These are phyloP conservation scores for Bombus confusus DNA, from an alignment of 1,140 invertebrate species.

Conservation along the genomic window DNA sequence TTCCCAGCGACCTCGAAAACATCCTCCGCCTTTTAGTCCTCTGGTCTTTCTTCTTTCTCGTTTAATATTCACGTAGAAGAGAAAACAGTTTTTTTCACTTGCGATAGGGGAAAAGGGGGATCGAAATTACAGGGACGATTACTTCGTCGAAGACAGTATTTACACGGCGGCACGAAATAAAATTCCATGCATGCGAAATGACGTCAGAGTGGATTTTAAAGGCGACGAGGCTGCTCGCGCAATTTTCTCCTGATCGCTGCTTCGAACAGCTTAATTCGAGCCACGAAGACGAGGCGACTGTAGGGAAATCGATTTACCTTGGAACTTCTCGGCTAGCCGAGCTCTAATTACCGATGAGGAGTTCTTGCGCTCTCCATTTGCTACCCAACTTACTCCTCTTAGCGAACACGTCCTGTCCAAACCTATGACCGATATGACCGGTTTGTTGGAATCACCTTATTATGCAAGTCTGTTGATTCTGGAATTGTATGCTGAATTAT, in stretches of 20 bases:
- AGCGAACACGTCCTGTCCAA: not conserved
- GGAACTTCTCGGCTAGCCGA: not conserved
- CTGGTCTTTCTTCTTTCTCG: not conserved
- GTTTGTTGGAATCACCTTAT: not conserved
- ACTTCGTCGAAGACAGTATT: too few relatives aligned
- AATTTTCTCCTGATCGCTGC: not conserved
- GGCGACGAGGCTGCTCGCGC: not conserved
- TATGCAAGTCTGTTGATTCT: not conserved
- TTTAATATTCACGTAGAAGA: not conserved
- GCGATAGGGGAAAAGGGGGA: not conserved
- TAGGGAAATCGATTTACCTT: not conserved
- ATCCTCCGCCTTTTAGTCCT: not conserved
- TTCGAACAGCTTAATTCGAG: not conserved
- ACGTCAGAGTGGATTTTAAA: not conserved
- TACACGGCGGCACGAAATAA: not conserved
- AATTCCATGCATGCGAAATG: conserved; percentile 22
- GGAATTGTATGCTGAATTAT: not conserved
- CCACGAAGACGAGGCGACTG: not conserved
- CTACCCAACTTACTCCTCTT: not conserved
- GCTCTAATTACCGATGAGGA: not conserved
- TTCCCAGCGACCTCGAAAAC: conserved; percentile 2
- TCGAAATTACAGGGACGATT: not conserved
- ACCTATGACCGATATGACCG: not conserved
- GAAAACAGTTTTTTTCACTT: conserved; percentile 10
- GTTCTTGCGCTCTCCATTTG: not conserved